Evolutionary conservation across 2,888 invertebrate genomes (phyloP), one percentile per base, ranked within the genome.

Genomic region (Malachius bipustulatus): DNA sequence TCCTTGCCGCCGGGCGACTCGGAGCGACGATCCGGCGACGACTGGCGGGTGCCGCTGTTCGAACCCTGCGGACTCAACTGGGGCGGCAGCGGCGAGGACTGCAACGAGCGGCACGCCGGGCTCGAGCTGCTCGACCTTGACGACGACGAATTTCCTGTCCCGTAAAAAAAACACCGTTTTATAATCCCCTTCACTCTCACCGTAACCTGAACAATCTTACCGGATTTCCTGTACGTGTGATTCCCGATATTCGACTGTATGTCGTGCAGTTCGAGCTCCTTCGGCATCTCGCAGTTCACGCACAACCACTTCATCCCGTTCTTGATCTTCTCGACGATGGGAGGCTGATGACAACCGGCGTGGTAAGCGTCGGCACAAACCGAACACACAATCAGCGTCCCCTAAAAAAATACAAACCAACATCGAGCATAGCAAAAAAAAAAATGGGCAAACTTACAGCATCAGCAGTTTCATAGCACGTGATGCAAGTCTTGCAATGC

Each of bases 331-430:
- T 71, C 71, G 3, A 65, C 61, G 41, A 82, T 68, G 28, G 71
- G 69, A 3, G 89, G 87, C 19, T 71, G 64, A 52, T 89, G 90
- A 53, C 90, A 91, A 16, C 70, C 64, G 41, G 78, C 70, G 59
- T 91, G 91, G 56, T 83, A 91, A 3, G 81, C 81, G 59, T 88
- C 84, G 29, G 83, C 82, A 58, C 91, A 91, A 16, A 75, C 73
- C 47, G 77, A 78, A 62, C 91, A 90, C 28, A 84, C 82, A 19
- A 82, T 69, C 50, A 88, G 62, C 15, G 72, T 67, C 36, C 77
- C 79, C 79, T 82, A 60, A 32, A 64, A 65, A 34, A 34, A 26
- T 15, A 34, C 6, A 9, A 28, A 28, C 8, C 24, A 6, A 19
- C 6, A 19, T 8, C 24, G 24, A 19, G n/a, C 6, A 19, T 19